Conservation (phyloP, 2,888 invertebrate species). For the Nomada goodeniana region DNA sequence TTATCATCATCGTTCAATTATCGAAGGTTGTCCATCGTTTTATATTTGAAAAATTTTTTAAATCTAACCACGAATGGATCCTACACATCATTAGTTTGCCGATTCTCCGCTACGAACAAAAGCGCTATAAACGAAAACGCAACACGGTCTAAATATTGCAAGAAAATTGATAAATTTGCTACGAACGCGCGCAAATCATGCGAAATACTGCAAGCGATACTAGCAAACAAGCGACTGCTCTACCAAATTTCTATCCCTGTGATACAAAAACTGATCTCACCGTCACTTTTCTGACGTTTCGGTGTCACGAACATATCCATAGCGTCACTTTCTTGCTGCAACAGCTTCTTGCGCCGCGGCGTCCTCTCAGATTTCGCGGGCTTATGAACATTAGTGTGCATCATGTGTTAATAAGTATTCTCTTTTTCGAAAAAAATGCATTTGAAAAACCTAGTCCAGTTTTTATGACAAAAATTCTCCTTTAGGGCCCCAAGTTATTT, state of each 20-base stretch:
- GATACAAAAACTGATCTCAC: constrained; percentile 76
- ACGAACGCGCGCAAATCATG: constrained; percentile 65
- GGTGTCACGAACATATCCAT: constrained; percentile 82
- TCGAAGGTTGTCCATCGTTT: neutral
- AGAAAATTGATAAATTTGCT: constrained; percentile 57
- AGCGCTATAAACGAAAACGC: constrained; percentile 65
- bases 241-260: constrained; percentile 54
- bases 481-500: constrained; percentile 30
- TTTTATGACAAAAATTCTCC: neutral
- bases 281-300: constrained; percentile 82
- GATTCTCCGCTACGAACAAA: constrained; percentile 56
- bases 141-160: constrained; percentile 62
- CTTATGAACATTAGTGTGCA: constrained; percentile 75
- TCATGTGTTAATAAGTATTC: constrained; percentile 18
- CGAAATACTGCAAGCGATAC: constrained; percentile 67
- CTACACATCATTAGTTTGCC: constrained; percentile 62
- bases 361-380: constrained; percentile 79
- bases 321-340: constrained; percentile 77
- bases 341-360: constrained; percentile 77
- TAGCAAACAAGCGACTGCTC: constrained; percentile 67
- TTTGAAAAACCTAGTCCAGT: constrained; percentile 1
- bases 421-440: neutral
- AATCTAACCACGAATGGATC: constrained; percentile 37
- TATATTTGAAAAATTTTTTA: neutral
- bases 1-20: neutral